These are phyloP conservation scores for Peromyscus californicus DNA, from an alignment of 2,113 vertebrate genomes.

Conservation along the genomic window DNA sequence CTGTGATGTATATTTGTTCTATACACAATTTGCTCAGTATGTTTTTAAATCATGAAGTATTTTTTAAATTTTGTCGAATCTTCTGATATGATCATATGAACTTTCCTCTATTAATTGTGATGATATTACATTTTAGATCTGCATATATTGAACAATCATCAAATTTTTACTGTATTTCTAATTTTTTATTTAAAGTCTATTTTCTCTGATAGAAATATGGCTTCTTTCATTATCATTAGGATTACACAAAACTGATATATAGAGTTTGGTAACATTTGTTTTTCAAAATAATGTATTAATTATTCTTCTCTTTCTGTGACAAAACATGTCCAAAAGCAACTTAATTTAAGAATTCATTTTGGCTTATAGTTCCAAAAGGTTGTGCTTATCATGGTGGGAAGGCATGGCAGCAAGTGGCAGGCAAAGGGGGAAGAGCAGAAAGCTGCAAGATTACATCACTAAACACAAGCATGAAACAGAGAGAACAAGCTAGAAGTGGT, in stretches of 20 bases:
- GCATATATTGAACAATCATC: neutral
- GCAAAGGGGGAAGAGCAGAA: neutral
- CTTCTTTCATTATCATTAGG: neutral
- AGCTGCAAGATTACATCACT: neutral
- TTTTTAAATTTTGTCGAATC: neutral
- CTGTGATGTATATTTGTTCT: neutral
- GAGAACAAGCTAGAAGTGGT: neutral
- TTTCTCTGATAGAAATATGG: neutral
- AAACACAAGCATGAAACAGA: neutral
- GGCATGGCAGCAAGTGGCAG: neutral
- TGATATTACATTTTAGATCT: neutral
- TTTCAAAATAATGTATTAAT: neutral
- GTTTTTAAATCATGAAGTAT: neutral
- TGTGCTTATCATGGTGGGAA: neutral
- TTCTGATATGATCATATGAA: neutral
- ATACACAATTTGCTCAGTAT: neutral
- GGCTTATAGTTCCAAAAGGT: neutral
- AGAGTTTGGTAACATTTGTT: neutral
- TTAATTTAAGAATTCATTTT: neutral
- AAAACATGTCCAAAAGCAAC: neutral
- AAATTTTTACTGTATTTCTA: neutral
- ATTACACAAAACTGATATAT: neutral
- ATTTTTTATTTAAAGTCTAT: neutral
- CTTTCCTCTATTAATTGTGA: neutral
- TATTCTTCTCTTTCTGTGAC: neutral